Conservation (phyloP, 2,888 invertebrate genomes). For the Sinelater perroti region DNA sequence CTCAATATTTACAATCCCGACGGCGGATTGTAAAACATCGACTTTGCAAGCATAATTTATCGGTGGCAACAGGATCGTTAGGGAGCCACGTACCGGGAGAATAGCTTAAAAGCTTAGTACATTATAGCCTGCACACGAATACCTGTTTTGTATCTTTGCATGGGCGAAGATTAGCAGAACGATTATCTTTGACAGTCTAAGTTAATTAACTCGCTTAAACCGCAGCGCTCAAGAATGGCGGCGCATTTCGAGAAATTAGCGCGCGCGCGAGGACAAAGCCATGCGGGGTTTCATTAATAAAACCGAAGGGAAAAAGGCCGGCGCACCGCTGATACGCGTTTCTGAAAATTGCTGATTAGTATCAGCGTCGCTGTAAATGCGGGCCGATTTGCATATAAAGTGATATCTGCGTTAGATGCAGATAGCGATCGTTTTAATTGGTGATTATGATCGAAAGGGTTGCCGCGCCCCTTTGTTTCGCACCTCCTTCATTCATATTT, state of each 20-base stretch:
- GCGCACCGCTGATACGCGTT: too few species aligned
- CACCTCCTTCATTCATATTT: too few species aligned
- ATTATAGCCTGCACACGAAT: neutral
- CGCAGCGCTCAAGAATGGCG: slow-evolving; percentile 3
- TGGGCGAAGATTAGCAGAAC: slow-evolving; percentile 15
- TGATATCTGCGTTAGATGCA: too few species aligned
- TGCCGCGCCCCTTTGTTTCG: too few species aligned
- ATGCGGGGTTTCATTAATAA: too few species aligned
- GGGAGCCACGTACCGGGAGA: slow-evolving; percentile 4
- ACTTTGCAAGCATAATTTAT: slow-evolving; percentile 6
- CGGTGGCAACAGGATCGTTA: neutral
- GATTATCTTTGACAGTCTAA: slow-evolving; percentile 17
- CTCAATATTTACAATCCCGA: slow-evolving; percentile 6
- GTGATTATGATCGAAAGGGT: too few species aligned
- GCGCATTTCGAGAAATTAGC: slow-evolving; percentile 4
- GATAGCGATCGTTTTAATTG: neutral
- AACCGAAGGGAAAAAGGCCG: too few species aligned
- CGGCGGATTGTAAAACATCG: slow-evolving; percentile 8
- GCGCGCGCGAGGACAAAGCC: neutral
- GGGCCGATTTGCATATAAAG: too few species aligned
- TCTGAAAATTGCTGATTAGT: too few species aligned
- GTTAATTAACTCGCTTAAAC: slow-evolving; percentile 15
- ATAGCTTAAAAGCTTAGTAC: slow-evolving; percentile 7
- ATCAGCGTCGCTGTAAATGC: too few species aligned
- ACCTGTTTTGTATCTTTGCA: slow-evolving; percentile 12